Evolutionary conservation across 2,797 vertebrate genomes (phyloP).

Genomic region (Micromesistius poutassou): DNA sequence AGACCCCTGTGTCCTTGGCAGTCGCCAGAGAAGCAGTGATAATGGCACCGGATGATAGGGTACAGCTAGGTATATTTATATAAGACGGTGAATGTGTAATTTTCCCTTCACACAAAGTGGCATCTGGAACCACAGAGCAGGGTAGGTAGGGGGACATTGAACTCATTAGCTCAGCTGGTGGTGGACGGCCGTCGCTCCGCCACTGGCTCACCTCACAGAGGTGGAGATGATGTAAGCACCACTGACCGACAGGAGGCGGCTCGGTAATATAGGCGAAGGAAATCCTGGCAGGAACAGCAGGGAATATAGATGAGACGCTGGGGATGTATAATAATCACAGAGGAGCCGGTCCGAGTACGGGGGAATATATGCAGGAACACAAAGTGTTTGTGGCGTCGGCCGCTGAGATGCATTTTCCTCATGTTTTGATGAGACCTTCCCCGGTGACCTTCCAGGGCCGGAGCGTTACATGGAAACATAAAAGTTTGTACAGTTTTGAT

Average conservation of each 20-base stretch:
- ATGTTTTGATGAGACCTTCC: neutral
- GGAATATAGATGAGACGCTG: neutral
- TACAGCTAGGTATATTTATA: neutral
- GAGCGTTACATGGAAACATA: neutral
- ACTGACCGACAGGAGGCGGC: neutral
- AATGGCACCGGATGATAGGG: neutral
- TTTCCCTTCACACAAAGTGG: neutral
- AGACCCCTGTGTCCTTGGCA: neutral
- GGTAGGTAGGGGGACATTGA: too few species aligned
- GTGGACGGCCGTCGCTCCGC: neutral
- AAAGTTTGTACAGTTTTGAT: too few species aligned
- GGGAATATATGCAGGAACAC: neutral
- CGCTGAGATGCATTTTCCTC: neutral
- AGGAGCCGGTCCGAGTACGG: neutral
- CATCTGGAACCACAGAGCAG: neutral
- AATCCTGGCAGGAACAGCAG: neutral
- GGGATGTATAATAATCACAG: neutral
- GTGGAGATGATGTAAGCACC: neutral
- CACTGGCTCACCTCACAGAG: neutral
- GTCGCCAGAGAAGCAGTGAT: neutral
- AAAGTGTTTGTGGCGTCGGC: neutral
- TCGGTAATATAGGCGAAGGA: neutral
- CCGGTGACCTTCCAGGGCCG: neutral
- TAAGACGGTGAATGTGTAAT: neutral
- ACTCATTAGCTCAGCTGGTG: neutral